Evolutionary conservation across 2,113 vertebrate species (phyloP).

Genomic region (Xenopus laevis): DNA sequence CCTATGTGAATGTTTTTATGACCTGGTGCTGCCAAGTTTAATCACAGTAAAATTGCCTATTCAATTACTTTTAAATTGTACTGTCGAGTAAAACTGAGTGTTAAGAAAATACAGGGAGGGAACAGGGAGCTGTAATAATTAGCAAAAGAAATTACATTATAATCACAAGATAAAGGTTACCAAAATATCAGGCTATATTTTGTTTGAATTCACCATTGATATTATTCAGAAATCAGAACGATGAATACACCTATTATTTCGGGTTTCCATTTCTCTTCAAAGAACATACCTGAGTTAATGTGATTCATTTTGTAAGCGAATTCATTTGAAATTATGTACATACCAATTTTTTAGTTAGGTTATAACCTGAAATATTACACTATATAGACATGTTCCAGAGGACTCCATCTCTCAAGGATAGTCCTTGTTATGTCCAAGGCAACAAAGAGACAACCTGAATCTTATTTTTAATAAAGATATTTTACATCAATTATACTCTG

Average conservation of each 20-base stretch:
- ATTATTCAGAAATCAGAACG: slow-evolving; percentile 13
- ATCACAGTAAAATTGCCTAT: slow-evolving; percentile 25
- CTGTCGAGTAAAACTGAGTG: slow-evolving; percentile 6
- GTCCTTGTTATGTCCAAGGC: neutral
- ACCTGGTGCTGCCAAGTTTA: slow-evolving; percentile 35
- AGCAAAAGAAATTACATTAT: slow-evolving; percentile 5
- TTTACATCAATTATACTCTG: no score
- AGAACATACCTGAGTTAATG: neutral
- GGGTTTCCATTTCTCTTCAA: neutral
- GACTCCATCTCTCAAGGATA: neutral
- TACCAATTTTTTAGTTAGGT: slow-evolving; percentile 6
- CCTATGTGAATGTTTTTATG: slow-evolving; percentile 32
- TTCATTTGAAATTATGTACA: neutral
- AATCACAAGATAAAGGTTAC: slow-evolving; percentile 29
- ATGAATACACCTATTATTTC: slow-evolving; percentile 9
- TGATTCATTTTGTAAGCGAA: neutral
- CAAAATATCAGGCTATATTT: slow-evolving; percentile 14
- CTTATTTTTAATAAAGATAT: no score
- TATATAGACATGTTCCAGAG: neutral
- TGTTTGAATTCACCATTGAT: neutral
- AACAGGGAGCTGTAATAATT: slow-evolving; percentile 2
- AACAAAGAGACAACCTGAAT: neutral
- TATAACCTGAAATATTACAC: neutral
- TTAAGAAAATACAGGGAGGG: slow-evolving; percentile 26
- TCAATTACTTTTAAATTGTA: slow-evolving; percentile 26